Percentiles rank a stretch among this genome's conserved stretches.
These are phyloP conservation scores for Diplodus sargus DNA, from an alignment of 2,797 vertebrate genomes.

Conservation along the genomic window DNA sequence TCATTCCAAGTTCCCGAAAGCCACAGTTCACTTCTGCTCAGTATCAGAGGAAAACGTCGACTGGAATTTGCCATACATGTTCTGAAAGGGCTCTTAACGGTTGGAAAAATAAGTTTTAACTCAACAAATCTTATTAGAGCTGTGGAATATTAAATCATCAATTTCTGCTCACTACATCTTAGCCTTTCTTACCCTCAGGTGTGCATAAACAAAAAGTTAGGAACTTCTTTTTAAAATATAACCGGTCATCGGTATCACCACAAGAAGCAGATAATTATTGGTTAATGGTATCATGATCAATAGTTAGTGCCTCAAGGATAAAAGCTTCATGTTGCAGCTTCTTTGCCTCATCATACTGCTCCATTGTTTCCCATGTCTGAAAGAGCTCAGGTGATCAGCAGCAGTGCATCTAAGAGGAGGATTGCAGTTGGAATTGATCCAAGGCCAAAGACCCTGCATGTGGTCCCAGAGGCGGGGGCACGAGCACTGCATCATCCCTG, in stretches of 20 bases:
- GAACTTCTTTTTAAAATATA: no score
- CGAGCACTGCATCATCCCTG: constrained; percentile 41
- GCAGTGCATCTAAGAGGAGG: constrained; percentile 29
- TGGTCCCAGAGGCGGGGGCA: constrained; percentile 31
- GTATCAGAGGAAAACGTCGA: no score
- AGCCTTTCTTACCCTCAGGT: no score
- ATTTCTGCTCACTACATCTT: no score
- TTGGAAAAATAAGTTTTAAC: no score
- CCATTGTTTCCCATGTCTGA: not conserved
- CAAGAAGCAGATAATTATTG: no score
- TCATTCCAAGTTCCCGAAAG: constrained; percentile 40
- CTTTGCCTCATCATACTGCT: constrained; percentile 2
- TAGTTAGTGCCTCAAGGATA: constrained; percentile 7
- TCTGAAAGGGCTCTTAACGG: no score
- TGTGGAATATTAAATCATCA: no score
- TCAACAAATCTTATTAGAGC: no score
- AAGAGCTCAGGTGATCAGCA: constrained; percentile 36
- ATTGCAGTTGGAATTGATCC: constrained; percentile 20
- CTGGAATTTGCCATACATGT: no score
- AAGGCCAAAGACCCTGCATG: constrained; percentile 50
- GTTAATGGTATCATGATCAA: not conserved
- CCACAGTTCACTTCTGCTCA: constrained; percentile 49
- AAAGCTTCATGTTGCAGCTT: constrained; percentile 19
- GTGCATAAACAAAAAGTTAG: no score
- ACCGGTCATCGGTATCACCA: no score